Base-by-base conservation (phyloP, 2,113 vertebrate species). In the Sander vitreus region DNA sequence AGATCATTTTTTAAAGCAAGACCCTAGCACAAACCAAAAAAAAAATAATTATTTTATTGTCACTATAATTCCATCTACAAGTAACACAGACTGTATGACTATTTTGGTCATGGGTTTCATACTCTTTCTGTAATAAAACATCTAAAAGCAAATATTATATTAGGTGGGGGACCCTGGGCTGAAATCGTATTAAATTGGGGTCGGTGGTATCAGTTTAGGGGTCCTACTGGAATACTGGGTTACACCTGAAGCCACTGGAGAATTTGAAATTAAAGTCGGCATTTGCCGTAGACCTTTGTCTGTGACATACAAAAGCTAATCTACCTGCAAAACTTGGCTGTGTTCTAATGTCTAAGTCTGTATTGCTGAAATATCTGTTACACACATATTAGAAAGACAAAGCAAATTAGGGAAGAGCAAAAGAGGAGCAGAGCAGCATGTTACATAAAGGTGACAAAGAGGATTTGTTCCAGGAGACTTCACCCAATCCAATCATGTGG, bases 401-500 rank as follows among this genome's bases (percentile, higher is more conserved):
- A 80, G 77, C 85, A 89, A 90, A 80, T 80, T 73, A 90, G 30
- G 25, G 33, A 79, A 58, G 57, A 80, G 72, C 53, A 36, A 21
- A 86, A 83, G 73, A 82, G 51, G 21, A 84, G 67, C 25, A 67
- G 72, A 80, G 83, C 21, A 39, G 77, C 55, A 30, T 23, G 80
- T 88, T 84, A 91, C 88, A 91, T 89, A 84, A 89, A 90, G 90
- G 90, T 85, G 86, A 92, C 87, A 92, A 33, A 19, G 48, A 88
- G 89, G 89, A 92, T 93, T 94, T 89, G 92, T 94, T 94, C 89
- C 92, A 89, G 85, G 85, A 89, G 87, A 90, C 86, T 90, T 91
- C 90, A 85, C 84, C 50, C 88, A 91, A 87, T 92, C 88, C 93
- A 93, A 94, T 95, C 93, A 94, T 88, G 78, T 82, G 76, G 82